Percentiles rank a stretch among this genome's conserved stretches.
These are phyloP conservation scores for Saiga tatarica DNA, from an alignment of 2,113 vertebrate genomes.

Conservation along the genomic window DNA sequence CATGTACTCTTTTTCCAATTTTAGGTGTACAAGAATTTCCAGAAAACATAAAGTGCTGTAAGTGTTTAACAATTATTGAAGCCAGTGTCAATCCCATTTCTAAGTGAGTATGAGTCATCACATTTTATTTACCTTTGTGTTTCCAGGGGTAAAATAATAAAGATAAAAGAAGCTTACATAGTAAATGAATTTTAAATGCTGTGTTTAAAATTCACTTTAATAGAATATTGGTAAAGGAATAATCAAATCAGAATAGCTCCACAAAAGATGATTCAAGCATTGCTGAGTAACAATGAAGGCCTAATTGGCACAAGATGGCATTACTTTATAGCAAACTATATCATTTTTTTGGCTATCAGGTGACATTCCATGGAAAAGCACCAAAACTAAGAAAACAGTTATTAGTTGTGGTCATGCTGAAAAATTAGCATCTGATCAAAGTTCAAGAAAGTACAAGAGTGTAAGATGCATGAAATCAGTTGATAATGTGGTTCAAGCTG, in stretches of 20 bases:
- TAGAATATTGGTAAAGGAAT: background rate
- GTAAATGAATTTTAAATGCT: background rate
- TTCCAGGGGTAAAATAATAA: background rate
- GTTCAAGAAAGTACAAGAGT: background rate
- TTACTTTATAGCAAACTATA: background rate
- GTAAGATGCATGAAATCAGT: background rate
- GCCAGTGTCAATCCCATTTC: slow-evolving; percentile 99
- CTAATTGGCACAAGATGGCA: background rate
- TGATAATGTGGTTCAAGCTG: background rate
- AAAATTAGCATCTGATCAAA: background rate
- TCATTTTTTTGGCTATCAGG: slow-evolving; percentile 11
- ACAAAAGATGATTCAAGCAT: slow-evolving; percentile 9
- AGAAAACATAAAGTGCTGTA: slow-evolving; percentile 99
- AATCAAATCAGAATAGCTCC: slow-evolving; percentile 2
- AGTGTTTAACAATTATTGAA: slow-evolving; percentile 98
- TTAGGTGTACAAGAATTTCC: slow-evolving; percentile 99
- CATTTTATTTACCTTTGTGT: slow-evolving; percentile 7
- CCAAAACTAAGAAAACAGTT: background rate
- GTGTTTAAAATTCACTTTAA: slow-evolving; percentile 27
- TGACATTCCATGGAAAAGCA: background rate
- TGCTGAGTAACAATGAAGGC: background rate
- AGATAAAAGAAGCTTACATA: background rate
- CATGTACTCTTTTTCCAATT: slow-evolving; percentile 23
- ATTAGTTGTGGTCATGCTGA: background rate
- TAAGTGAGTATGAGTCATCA: slow-evolving; percentile 90